Conservation (phyloP, 2,888 invertebrate species). For the Agrenia bidenticulata region DNA sequence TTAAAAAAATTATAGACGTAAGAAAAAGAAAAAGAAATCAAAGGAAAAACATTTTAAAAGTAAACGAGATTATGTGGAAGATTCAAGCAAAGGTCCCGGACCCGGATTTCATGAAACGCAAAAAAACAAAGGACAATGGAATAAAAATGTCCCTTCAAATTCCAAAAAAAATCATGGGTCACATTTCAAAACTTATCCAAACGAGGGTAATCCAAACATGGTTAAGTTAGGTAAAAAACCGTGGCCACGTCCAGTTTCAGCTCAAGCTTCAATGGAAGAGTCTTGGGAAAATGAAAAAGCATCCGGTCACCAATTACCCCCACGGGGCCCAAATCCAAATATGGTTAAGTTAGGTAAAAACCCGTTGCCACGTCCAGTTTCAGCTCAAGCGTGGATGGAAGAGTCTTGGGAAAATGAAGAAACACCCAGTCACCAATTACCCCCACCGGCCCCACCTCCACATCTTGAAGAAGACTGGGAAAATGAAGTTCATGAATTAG, state of each 20-base stretch:
- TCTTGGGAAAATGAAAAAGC: conserved; percentile 6
- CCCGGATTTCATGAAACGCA: no score
- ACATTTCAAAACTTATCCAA: no score
- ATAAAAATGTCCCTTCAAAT: no score
- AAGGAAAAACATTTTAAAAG: no score
- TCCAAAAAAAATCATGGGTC: no score
- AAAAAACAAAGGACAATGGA: no score
- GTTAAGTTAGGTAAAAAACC: background rate
- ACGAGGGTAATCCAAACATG: background rate
- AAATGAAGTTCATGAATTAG: background rate
- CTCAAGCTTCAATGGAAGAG: conserved; percentile 1
- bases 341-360: background rate
- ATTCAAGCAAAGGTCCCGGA: no score
- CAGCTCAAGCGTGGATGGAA: background rate
- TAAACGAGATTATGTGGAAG: no score
- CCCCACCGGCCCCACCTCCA: conserved; percentile 1
- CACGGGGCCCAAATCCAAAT: background rate
- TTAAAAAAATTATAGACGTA: no score
- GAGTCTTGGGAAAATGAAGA: conserved; percentile 13
- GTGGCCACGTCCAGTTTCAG: background rate
- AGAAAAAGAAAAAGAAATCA: no score
- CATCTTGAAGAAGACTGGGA: background rate
- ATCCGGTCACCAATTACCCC: background rate
- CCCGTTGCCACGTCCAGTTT: background rate
- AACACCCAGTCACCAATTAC: background rate